phyloP scores from a whole-genome alignment of 2,113 vertebrate species.

The Coturnix japonica region DNA sequence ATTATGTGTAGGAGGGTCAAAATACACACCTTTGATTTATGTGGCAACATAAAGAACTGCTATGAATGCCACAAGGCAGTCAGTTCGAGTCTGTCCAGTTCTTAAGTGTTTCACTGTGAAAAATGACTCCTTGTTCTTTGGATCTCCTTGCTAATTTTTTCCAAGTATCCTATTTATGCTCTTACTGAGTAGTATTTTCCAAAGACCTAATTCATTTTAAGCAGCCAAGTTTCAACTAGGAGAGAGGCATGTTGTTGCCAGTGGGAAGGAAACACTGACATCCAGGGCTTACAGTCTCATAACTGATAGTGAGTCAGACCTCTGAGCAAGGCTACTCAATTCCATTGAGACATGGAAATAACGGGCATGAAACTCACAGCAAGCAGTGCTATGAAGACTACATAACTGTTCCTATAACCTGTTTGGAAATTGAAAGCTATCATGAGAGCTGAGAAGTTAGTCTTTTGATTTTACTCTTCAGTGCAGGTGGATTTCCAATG shows the following conservation, averaged over 20 bases:
- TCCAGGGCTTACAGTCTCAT: neutral
- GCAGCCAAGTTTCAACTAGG: neutral
- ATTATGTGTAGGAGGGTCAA: slow-evolving; percentile 14
- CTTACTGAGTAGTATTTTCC: neutral
- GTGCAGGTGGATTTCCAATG: neutral
- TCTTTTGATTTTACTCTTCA: neutral
- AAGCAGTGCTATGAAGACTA: neutral
- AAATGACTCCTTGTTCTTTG: slow-evolving; percentile 66
- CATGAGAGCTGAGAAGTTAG: neutral
- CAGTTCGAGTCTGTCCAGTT: slow-evolving; percentile 54
- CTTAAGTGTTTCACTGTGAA: slow-evolving; percentile 58
- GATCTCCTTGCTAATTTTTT: neutral
- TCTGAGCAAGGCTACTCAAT: neutral
- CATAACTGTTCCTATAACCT: neutral
- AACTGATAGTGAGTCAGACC: neutral
- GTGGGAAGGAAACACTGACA: neutral
- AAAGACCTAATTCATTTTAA: neutral
- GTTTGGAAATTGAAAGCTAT: neutral
- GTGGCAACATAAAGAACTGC: slow-evolving; percentile 38
- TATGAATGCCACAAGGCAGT: slow-evolving; percentile 48
- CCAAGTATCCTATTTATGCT: neutral
- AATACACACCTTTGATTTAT: slow-evolving; percentile 68
- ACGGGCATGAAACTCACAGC: neutral
- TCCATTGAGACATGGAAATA: neutral
- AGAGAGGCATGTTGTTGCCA: neutral